phyloP scores from a whole-genome alignment of 2,113 vertebrate species.

The Phaethornis superciliosus region DNA sequence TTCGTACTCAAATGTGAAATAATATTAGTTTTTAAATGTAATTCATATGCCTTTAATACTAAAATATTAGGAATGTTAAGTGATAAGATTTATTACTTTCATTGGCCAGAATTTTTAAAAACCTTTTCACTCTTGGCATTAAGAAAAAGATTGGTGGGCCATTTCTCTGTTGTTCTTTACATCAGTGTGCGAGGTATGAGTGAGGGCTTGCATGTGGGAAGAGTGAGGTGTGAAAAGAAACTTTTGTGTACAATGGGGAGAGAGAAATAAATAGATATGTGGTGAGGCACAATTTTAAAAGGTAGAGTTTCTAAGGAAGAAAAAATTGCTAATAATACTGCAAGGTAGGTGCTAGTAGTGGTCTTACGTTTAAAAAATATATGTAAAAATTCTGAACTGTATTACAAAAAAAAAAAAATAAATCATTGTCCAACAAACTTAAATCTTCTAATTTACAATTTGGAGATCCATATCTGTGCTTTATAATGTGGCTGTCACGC shows the following conservation, averaged over 20 bases:
- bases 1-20: neutral
- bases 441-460: neutral
- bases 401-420: neutral
- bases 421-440: neutral
- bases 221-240: neutral
- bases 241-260: neutral
- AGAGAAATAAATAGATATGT: neutral
- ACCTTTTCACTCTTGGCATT: neutral
- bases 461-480: neutral
- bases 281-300: neutral
- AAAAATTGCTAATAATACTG: neutral
- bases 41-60: neutral
- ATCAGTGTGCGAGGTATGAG: neutral
- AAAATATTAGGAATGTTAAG: neutral
- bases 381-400: neutral
- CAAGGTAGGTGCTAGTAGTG: neutral
- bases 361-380: neutral
- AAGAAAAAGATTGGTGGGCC: neutral
- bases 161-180: neutral
- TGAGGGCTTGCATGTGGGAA: neutral
- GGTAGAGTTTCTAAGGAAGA: neutral
- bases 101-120: neutral
- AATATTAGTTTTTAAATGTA: neutral
- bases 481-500: neutral
- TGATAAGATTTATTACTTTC: neutral